Conservation (phyloP, 2,113 vertebrate species). For the Oryzias celebensis region DNA sequence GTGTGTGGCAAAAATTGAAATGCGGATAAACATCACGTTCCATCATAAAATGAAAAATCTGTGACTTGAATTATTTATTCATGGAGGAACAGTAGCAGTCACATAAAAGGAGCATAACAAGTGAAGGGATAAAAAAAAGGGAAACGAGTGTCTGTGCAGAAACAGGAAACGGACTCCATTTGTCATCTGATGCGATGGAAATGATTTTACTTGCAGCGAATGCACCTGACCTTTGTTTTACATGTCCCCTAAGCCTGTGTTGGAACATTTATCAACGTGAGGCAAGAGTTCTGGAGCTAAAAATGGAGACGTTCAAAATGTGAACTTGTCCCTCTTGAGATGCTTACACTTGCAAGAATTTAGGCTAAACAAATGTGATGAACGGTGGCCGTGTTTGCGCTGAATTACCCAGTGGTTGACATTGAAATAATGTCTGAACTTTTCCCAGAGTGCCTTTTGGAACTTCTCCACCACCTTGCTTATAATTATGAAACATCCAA, state of each 20-base stretch:
- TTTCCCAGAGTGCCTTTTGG: conserved; percentile 15
- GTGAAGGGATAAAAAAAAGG: conserved; percentile 8
- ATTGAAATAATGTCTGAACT: conserved; percentile 16
- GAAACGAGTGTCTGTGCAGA: conserved; percentile 41
- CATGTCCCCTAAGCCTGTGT: conserved; percentile 40
- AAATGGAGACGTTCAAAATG: conserved; percentile 31
- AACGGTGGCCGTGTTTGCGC: neutral
- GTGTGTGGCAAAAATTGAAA: conserved; percentile 24
- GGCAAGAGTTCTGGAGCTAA: conserved; percentile 8
- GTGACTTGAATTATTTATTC: conserved; percentile 67
- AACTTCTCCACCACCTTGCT: conserved; percentile 21
- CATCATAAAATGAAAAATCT: conserved; percentile 59
- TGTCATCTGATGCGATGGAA: conserved; percentile 52
- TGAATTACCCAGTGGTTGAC: neutral
- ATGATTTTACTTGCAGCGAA: conserved; percentile 41
- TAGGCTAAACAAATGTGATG: conserved; percentile 7
- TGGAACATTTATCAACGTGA: conserved; percentile 48
- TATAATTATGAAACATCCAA: conserved; percentile 21
- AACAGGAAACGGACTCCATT: conserved; percentile 51
- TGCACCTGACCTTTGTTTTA: conserved; percentile 64
- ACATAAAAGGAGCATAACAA: conserved; percentile 12
- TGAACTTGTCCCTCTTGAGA: conserved; percentile 4
- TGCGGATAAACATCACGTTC: conserved; percentile 57
- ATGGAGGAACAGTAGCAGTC: conserved; percentile 43
- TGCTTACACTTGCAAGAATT: conserved; percentile 16